Base-by-base conservation (phyloP, 2,888 invertebrate genomes). In the Taphrorychus bicolor region DNA sequence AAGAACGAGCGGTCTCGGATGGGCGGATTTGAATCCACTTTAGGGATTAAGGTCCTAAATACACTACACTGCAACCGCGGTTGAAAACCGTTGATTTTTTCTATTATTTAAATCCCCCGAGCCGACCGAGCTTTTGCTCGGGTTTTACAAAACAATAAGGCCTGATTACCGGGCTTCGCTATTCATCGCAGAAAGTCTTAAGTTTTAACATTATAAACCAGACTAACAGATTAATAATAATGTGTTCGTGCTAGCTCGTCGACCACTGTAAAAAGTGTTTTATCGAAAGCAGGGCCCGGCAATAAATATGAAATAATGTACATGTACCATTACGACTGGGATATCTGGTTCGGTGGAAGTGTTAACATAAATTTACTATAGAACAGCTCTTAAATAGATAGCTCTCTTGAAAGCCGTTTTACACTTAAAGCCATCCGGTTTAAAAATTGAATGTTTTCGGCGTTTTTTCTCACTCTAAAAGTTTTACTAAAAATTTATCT, bases 1-100 rank as follows among this genome's bases (percentile, higher is more conserved):
- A 63, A 62, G 67, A 67, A 67, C 61, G 61, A 67, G 67, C 57
- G 69, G 65, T 51, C 74, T 71, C 40, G 71, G 71, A 74, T 72
- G 76, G 77, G 71, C 73, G 79, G 79, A 80, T 80, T 80, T 79
- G 77, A 80, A 80, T 80, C 79, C 80, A 80, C 80, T 80, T 80
- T 79, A 80, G 74, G 78, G 80, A 80, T 80, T 80, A 80, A 77
- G 75, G 74, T 54, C 59, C 62, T 67, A 69, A 71, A 67, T 66
- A 64, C 63, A 66, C 70, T 62, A 57, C 52, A 58, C 19, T 22
- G 19, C n/a, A 51, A 51, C 51, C 19, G 51, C 18, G 19, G 11
- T 51, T 45, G 45, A 45, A 45, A 45, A 45, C 16, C 45, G 45
- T 45, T 45, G 45, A 45, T 45, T 45, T 45, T 45, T 45, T 45